Conservation (phyloP, 2,113 vertebrate species). For the Steatornis caripensis region DNA sequence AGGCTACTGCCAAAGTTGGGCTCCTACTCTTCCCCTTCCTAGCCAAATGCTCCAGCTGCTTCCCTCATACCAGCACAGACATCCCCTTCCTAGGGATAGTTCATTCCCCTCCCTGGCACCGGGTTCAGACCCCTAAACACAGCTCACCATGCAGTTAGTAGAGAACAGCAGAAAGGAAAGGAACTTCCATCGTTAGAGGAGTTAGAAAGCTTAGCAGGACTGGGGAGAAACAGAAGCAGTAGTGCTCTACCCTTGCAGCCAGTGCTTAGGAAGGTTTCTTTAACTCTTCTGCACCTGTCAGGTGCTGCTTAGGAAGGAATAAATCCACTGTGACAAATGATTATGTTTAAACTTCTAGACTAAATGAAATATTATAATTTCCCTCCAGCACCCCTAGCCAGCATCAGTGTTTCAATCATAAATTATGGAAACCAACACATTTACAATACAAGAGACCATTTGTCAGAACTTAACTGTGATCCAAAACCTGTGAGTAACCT, state of each 20-base stretch:
- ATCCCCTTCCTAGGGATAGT: fast-evolving
- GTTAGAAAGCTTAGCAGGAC: neutral
- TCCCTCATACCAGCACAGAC: neutral
- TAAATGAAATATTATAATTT: neutral
- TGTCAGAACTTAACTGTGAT: neutral
- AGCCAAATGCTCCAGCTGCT: neutral
- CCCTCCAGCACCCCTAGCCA: neutral
- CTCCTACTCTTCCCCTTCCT: neutral
- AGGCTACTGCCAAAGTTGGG: neutral
- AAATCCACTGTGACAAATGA: neutral
- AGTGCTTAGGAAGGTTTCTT: neutral
- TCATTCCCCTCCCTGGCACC: neutral
- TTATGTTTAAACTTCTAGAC: neutral
- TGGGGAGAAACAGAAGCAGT: neutral
- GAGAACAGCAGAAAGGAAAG: neutral
- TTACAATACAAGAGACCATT: neutral
- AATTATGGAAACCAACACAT: conserved; percentile 9
- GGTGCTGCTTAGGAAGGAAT: neutral
- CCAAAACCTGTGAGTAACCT: neutral
- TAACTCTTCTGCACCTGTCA: neutral
- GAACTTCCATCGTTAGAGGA: neutral
- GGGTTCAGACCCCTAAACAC: neutral
- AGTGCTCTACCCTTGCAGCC: neutral
- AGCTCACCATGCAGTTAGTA: neutral
- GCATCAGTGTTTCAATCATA: neutral